phyloP scores from a whole-genome alignment of 1,140 invertebrate species.

The Nebria ingens region DNA sequence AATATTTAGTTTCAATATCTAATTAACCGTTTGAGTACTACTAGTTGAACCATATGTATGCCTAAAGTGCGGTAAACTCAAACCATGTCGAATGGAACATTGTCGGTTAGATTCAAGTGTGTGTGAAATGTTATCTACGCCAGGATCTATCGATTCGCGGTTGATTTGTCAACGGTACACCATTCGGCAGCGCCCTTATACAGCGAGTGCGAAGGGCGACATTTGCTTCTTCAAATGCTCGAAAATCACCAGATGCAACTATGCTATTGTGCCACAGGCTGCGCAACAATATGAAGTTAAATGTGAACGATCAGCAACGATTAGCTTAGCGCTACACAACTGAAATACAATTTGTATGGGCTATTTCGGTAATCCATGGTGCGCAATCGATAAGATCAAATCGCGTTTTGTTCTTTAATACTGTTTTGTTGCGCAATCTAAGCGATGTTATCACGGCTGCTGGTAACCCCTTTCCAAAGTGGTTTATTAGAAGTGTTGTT shows the following conservation, averaged over 20 bases:
- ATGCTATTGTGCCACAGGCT: neutral
- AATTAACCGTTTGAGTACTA: neutral
- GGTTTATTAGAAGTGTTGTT: no score
- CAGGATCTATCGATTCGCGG: conserved; percentile 6
- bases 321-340: neutral
- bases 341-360: conserved; percentile 5
- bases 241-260: neutral
- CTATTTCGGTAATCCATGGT: no score
- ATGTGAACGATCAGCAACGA: neutral
- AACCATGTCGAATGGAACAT: neutral
- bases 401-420: no score
- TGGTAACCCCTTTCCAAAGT: no score
- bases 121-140: conserved; percentile 3
- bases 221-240: neutral
- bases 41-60: no score
- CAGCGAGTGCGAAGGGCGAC: neutral
- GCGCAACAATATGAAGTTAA: conserved; percentile 5
- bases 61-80: neutral
- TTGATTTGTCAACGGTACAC: neutral
- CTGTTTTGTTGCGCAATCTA: no score
- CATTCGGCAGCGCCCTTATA: neutral
- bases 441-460: no score
- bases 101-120: conserved; percentile 8
- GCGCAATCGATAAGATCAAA: no score
- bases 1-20: neutral